Evolutionary conservation across 2,113 vertebrate genomes (phyloP), one percentile per base, ranked within the genome.

Genomic region (Corapipo altera): DNA sequence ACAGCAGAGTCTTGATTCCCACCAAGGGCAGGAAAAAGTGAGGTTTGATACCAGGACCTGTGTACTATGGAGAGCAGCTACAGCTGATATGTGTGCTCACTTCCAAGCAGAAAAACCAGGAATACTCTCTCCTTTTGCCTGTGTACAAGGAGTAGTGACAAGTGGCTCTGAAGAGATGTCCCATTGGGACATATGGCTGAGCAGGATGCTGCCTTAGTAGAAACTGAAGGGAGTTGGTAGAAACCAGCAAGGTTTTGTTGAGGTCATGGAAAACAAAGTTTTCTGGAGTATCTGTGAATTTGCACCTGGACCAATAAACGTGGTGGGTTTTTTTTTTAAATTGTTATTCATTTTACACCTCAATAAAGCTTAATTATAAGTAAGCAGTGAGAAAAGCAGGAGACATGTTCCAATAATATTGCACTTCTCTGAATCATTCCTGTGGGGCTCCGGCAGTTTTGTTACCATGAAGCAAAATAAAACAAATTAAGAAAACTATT

Each of bases 341-440:
- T 98, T 98, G 96, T 98, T 98, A 98, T 97, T 98, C 98, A 97
- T 98, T 98, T 98, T 98, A 98, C 96, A 98, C 95, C 97, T 98
- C 98, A 98, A 98, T 98, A 98, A 98, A 98, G 97, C 98, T 98
- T 98, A 98, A 98, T 98, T 98, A 98, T 98, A 97, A 98, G 97
- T 97, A 97, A 97, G 97, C 98, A 98, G 97, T 96, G 97, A 98
- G 97, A 97, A 97, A 97, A 97, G 93, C 97, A 96, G 97, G 97
- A 98, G 96, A 97, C 96, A 93, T 54, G 91, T 94, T 98, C 96
- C 92, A 97, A 88, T 97, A 98, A 98, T 98, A 97, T 96, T 96
- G 86, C 93, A 87, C 85, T 97, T 96, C 97, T 97, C n/a, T 5
- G 57, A 98, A 98, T 97, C 97, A 98, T 98, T 97, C 98, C 98